phyloP scores from a whole-genome alignment of 2,113 vertebrate genomes.

The human (Homo sapiens) region DNA sequence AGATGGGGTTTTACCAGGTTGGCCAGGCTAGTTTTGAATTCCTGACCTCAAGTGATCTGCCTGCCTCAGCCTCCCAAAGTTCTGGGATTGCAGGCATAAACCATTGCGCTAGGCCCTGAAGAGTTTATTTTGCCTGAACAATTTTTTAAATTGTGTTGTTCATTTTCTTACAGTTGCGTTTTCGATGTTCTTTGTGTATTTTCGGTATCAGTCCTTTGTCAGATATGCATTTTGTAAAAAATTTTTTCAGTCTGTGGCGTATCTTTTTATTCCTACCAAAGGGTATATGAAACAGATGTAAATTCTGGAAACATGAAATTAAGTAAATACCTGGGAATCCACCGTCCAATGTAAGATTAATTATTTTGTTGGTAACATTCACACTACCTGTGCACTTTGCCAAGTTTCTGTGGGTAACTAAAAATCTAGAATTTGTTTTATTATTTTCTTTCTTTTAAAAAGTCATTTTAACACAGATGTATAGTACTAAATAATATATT shows the following conservation, averaged over 20 bases:
- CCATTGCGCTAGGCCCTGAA: too few species aligned
- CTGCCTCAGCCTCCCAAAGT: too few species aligned
- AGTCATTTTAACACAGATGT: not conserved
- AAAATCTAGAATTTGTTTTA: not conserved
- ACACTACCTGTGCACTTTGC: not conserved
- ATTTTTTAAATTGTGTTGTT: not conserved
- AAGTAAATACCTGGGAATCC: not conserved
- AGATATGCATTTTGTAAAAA: not conserved
- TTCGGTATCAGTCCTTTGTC: not conserved
- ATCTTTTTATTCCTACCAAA: not conserved
- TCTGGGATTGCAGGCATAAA: too few species aligned
- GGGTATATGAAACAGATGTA: not conserved
- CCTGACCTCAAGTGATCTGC: too few species aligned
- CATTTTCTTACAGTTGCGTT: not conserved
- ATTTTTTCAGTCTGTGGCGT: not conserved
- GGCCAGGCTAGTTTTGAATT: too few species aligned
- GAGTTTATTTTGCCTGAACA: not conserved
- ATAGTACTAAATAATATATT: not conserved
- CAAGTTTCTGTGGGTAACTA: not conserved
- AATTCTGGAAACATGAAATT: not conserved
- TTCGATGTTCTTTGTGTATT: not conserved
- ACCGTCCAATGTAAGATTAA: not conserved
- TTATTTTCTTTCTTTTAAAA: not conserved
- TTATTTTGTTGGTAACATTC: not conserved
- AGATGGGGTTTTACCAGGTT: too few species aligned